Base-by-base conservation (phyloP, 1,140 invertebrate genomes). In the Bathynomus jamesi region DNA sequence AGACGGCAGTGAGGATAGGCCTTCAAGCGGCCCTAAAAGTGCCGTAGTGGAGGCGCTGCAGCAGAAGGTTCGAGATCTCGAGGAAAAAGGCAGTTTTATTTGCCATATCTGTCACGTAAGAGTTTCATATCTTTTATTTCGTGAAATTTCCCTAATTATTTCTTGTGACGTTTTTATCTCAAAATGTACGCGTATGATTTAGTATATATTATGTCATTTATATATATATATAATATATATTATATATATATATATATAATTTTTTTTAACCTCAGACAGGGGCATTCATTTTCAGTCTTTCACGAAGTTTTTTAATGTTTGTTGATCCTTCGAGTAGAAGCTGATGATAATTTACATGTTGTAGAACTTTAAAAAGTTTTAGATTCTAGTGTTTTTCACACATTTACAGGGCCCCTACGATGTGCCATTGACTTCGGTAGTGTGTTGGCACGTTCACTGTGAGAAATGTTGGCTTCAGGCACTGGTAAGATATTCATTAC, bases 401-500 rank as follows among this genome's bases (percentile, higher is more conserved):
- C n/a, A n/a, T 60, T 80, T 83, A 3, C 79, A 89, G 89, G 87
- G 89, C 73, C 83, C 84, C 21, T 95, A 94, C 80, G 87, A 87
- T 61, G 92, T 91, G 70, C 94, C 94, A n/a, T 89, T 95, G 13
- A 92, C 94, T n/a, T 96, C 94, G 0, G 90, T 95, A 61, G 91
- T 91, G 79, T 97, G 95, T 82, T 97, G 95, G 95, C 94, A 97
- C 83, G 93, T 96, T 0, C 91, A 96, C 81, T 97, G 94, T 80
- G 93, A 96, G 83, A 88, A 90, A 65, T 97, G 95, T 81, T 97
- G 95, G 95, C 83, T 96, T 1, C 89, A 91, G 79, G 94, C 93
- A 17, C 82, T 96, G 4, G 67, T 72, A 24, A 70, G 67, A 28
- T 60, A 71, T 40, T 40, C 7, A 40, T 8, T 40, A 40, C 17